These are phyloP conservation scores for Nycteola revayana DNA, from an alignment of 2,888 invertebrate species.

Conservation along the genomic window DNA sequence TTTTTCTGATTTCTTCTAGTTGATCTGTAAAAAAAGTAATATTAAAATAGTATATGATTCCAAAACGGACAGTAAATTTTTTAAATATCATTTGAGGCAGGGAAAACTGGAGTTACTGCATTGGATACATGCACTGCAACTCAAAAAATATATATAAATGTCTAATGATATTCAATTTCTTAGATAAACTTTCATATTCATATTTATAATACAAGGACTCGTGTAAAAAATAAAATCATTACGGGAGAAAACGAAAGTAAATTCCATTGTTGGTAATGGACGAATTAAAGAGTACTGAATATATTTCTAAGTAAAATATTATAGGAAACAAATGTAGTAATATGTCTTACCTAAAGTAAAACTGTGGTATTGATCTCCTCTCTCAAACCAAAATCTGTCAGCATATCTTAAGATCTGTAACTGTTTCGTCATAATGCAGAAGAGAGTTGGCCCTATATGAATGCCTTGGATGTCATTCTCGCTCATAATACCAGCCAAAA, in stretches of 20 bases:
- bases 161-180: constrained; percentile 2
- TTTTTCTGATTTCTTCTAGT: constrained; percentile 57
- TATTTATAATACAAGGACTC: too few relatives aligned
- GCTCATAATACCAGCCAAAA: constrained; percentile 57
- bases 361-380: constrained; percentile 62
- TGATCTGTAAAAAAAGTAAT: constrained; percentile 51
- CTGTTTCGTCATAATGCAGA: constrained; percentile 61
- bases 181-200: too few relatives aligned
- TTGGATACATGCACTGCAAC: too few relatives aligned
- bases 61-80: too few relatives aligned
- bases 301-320: too few relatives aligned
- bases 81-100: too few relatives aligned
- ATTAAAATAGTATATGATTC: too few relatives aligned
- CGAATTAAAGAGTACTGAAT: too few relatives aligned
- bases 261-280: too few relatives aligned
- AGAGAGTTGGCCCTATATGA: constrained; percentile 54
- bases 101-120: too few relatives aligned
- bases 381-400: constrained; percentile 64
- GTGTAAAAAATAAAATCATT: too few relatives aligned
- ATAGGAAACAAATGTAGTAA: neutral
- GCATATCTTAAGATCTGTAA: constrained; percentile 49
- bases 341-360: constrained; percentile 46
- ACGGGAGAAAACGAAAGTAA: too few relatives aligned
- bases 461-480: constrained; percentile 51
- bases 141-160: neutral